Evolutionary conservation across 2,797 vertebrate species (phyloP).

Genomic region (Pteronotus mesoamericanus): DNA sequence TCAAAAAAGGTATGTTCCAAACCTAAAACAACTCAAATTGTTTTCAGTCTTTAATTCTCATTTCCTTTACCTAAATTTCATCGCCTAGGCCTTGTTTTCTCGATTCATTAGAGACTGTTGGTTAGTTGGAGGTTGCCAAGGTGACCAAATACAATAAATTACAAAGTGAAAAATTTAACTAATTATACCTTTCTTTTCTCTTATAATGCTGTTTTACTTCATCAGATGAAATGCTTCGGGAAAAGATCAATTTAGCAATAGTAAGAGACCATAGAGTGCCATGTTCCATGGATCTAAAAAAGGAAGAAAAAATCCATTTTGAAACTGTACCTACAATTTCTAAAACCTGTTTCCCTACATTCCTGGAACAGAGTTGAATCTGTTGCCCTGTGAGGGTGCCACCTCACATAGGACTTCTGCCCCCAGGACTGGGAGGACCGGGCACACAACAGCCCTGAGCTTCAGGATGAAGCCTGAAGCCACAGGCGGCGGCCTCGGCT

Average conservation of each 20-base stretch:
- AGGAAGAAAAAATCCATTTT: neutral
- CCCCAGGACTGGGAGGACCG: neutral
- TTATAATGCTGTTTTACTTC: conserved; percentile 84
- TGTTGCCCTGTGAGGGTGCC: neutral
- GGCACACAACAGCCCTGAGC: neutral
- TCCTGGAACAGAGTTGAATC: conserved; percentile 24
- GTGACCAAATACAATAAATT: neutral
- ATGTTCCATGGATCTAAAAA: conserved; percentile 87
- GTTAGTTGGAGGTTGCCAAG: neutral
- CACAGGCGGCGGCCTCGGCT: too few species aligned
- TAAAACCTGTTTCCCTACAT: neutral
- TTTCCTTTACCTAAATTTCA: neutral
- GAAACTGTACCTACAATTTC: neutral
- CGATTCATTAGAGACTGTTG: neutral
- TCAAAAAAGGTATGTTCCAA: neutral
- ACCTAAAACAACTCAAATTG: neutral
- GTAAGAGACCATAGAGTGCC: conserved; percentile 94
- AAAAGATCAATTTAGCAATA: conserved; percentile 85
- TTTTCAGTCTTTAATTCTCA: neutral
- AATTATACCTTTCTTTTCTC: conserved; percentile 86
- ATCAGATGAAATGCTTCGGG: conserved; percentile 71
- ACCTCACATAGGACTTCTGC: neutral
- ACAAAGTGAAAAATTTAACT: conserved; percentile 23
- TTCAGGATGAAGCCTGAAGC: neutral
- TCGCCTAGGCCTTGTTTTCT: neutral